Evolutionary conservation across 2,113 vertebrate genomes (phyloP).

Genomic region (Hypanus sabinus): DNA sequence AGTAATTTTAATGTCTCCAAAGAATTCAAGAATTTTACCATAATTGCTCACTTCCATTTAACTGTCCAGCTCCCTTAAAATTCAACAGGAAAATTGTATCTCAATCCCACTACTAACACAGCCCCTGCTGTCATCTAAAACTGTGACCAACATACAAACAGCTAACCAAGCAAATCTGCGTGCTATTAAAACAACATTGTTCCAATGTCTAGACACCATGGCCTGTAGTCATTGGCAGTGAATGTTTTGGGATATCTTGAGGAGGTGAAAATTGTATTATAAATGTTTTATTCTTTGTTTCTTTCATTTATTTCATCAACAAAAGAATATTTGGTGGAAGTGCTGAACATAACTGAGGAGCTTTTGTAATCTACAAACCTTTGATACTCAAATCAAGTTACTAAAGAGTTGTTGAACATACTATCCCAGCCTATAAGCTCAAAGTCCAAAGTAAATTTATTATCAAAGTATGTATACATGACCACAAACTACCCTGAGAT

Average conservation of each 20-base stretch:
- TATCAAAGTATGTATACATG: too few relatives aligned
- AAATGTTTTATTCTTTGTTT: not conserved
- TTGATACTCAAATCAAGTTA: not conserved
- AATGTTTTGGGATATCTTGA: not conserved
- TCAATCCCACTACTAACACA: not conserved
- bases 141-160: not conserved
- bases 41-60: not conserved
- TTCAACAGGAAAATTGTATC: not conserved
- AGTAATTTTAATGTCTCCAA: not conserved
- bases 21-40: not conserved
- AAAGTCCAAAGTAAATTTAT: too few relatives aligned
- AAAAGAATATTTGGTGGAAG: not conserved
- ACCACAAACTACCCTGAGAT: too few relatives aligned
- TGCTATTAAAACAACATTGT: not conserved
- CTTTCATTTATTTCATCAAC: not conserved
- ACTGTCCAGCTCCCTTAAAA: not conserved
- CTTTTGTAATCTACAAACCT: not conserved
- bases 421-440: not conserved
- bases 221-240: not conserved
- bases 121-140: not conserved
- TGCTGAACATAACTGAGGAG: not conserved
- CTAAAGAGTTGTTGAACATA: not conserved
- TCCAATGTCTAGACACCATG: not conserved
- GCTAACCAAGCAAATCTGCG: not conserved
- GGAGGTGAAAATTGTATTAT: not conserved